Conservation (phyloP, 2,888 invertebrate genomes). For the Acrobeloides nanus region DNA sequence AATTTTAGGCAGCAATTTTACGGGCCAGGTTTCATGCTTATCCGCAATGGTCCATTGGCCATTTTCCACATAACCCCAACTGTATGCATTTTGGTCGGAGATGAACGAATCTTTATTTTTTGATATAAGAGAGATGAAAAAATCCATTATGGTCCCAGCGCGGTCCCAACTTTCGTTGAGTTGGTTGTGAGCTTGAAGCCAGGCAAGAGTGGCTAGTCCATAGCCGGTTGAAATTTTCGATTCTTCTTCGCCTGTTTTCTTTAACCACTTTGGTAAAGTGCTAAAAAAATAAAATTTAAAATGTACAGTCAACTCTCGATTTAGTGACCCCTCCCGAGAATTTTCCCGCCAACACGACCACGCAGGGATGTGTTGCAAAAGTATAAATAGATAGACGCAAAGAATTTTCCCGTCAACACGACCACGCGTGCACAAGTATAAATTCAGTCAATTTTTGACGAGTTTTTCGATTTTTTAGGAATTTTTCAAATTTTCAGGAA, state of each 20-base stretch:
- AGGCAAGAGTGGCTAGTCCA: constrained; percentile 23
- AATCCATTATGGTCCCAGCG: constrained; percentile 23
- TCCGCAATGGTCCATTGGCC: constrained; percentile 7
- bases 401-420: too few relatives aligned
- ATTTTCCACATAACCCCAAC: constrained; percentile 16
- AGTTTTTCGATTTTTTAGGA: too few relatives aligned
- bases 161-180: constrained; percentile 14
- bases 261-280: too few relatives aligned
- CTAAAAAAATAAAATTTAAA: constrained; percentile 4
- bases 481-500: too few relatives aligned
- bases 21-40: constrained; percentile 4
- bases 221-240: constrained; percentile 22
- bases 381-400: too few relatives aligned
- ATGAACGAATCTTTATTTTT: constrained; percentile 7
- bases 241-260: neutral
- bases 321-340: too few relatives aligned
- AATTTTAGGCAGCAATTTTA: constrained; percentile 14
- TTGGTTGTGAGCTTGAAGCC: constrained; percentile 15
- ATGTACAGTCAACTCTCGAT: too few relatives aligned
- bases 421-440: too few relatives aligned
- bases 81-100: constrained; percentile 22
- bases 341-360: too few relatives aligned
- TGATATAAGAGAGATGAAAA: constrained; percentile 12
- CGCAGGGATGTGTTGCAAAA: too few relatives aligned
- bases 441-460: too few relatives aligned